Conservation (phyloP, 2,113 vertebrate genomes). For the Chrysochloris asiatica region DNA sequence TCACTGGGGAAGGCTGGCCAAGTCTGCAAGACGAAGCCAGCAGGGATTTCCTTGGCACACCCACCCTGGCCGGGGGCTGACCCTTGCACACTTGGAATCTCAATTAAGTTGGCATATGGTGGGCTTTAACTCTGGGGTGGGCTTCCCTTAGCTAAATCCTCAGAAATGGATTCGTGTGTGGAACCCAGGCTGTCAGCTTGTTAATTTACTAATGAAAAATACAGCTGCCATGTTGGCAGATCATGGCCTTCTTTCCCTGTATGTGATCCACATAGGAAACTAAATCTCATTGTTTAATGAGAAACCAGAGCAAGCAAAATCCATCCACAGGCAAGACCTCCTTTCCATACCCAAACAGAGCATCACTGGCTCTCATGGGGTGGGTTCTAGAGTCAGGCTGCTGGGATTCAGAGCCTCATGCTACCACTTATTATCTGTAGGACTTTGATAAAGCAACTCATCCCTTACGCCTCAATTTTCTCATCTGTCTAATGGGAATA, state of each 20-base stretch:
- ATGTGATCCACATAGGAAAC: not conserved
- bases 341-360: not conserved
- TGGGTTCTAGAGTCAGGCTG: not conserved
- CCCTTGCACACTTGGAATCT: slow-evolving; percentile 16
- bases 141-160: not conserved
- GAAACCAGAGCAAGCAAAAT: slow-evolving; percentile 31
- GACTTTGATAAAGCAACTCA: not conserved
- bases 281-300: slow-evolving; percentile 37
- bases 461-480: not conserved
- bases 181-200: not conserved
- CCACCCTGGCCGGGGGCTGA: not conserved
- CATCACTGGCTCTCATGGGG: fast-evolving
- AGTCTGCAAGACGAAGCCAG: slow-evolving; percentile 3
- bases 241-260: not conserved
- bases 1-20: slow-evolving; percentile 47
- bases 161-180: not conserved
- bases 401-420: not conserved
- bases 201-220: slow-evolving; percentile 63
- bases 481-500: not conserved
- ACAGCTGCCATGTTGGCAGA: slow-evolving; percentile 27
- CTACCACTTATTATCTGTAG: not conserved
- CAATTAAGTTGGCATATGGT: slow-evolving; percentile 32
- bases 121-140: not conserved
- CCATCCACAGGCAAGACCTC: not conserved
- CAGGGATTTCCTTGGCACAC: slow-evolving; percentile 57